phyloP scores from a whole-genome alignment of 2,113 vertebrate species.

The Strigops habroptila region DNA sequence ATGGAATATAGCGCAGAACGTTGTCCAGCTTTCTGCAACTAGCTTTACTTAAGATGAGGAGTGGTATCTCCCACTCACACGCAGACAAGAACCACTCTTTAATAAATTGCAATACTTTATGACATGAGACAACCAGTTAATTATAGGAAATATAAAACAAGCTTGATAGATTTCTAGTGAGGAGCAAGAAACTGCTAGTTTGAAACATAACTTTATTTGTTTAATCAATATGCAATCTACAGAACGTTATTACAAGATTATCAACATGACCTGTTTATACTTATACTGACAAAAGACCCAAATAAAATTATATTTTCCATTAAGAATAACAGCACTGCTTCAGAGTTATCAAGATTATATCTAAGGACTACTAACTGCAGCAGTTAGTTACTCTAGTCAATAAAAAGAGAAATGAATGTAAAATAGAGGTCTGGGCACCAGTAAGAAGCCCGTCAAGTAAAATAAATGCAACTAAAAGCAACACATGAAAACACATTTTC shows the following conservation, averaged over 20 bases:
- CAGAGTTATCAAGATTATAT: slow-evolving; percentile 43
- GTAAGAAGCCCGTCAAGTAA: not conserved
- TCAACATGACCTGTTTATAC: slow-evolving; percentile 48
- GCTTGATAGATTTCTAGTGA: not conserved
- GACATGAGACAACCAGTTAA: not conserved
- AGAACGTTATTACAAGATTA: slow-evolving; percentile 74
- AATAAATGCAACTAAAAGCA: slow-evolving; percentile 13
- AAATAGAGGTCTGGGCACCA: not conserved
- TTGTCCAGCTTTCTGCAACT: not conserved
- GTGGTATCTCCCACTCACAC: not conserved
- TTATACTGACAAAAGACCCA: slow-evolving; percentile 38
- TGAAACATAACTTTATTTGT: slow-evolving; percentile 78
- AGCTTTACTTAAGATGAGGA: not conserved
- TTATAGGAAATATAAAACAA: not conserved
- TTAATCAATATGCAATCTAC: slow-evolving; percentile 75
- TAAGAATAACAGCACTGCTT: slow-evolving; percentile 52
- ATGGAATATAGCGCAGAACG: not conserved
- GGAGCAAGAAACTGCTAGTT: slow-evolving; percentile 20
- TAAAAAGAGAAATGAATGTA: not conserved
- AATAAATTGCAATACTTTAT: not conserved
- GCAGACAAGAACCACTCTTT: not conserved
- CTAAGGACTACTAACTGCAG: slow-evolving; percentile 11
- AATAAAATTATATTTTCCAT: slow-evolving; percentile 63
- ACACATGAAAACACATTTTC: not conserved
- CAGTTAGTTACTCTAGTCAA: slow-evolving; percentile 7